Conservation (phyloP, 2,113 vertebrate genomes). For the Alces alces region DNA sequence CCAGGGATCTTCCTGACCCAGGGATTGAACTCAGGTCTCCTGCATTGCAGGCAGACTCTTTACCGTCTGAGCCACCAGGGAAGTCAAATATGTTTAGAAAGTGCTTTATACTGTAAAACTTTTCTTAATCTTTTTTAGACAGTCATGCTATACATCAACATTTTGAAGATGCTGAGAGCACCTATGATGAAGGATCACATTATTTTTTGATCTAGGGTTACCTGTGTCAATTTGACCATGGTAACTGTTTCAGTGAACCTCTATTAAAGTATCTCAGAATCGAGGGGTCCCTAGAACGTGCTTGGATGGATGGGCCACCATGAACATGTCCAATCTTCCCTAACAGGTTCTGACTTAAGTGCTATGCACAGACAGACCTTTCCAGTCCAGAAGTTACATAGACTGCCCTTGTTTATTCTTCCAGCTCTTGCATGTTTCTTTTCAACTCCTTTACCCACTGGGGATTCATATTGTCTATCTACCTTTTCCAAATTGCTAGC, state of each 20-base stretch:
- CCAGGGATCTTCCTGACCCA: neutral
- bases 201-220: neutral
- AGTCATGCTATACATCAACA: neutral
- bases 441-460: neutral
- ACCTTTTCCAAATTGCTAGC: neutral
- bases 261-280: neutral
- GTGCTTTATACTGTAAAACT: neutral
- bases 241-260: neutral
- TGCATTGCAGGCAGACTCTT: neutral
- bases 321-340: neutral
- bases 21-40: neutral
- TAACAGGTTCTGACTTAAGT: neutral
- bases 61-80: fast-evolving
- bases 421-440: neutral
- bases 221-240: neutral
- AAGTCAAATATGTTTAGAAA: slow-evolving; percentile 16
- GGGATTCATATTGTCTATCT: neutral
- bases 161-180: neutral
- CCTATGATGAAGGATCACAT: neutral
- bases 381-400: neutral
- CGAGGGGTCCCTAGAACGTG: neutral
- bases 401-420: neutral
- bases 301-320: neutral
- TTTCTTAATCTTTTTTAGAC: neutral
- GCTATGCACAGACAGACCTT: neutral